phyloP scores from a whole-genome alignment of 2,797 vertebrate species.

The Lepilemur septentrionalis region DNA sequence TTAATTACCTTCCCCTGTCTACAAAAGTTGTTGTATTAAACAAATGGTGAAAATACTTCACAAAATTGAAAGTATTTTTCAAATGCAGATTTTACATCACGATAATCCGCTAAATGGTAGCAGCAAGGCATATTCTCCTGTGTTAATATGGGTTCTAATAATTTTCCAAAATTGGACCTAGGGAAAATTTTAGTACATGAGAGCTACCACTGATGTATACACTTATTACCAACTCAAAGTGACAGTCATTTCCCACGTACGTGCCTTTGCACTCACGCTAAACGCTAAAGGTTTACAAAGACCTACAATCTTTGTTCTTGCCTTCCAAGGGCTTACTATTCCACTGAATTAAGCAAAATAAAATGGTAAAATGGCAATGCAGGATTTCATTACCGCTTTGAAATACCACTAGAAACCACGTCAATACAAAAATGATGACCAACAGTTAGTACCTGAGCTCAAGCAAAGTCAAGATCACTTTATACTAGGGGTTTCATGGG shows the following conservation, averaged over 20 bases:
- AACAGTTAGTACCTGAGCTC: not conserved
- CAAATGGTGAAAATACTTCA: not conserved
- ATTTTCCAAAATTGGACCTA: not conserved
- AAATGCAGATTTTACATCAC: not conserved
- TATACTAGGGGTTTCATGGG: not conserved
- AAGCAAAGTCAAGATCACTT: not conserved
- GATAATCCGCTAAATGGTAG: not conserved
- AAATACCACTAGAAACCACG: not conserved
- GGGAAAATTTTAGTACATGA: not conserved
- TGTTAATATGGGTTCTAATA: not conserved
- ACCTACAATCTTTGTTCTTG: not conserved
- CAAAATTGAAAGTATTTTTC: constrained; percentile 5
- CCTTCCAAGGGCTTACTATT: not conserved
- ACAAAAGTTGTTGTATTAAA: not conserved
- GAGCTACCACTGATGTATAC: not conserved
- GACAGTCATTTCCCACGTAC: not conserved
- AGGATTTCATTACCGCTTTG: not conserved
- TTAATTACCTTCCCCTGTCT: constrained; percentile 28
- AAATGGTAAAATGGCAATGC: not conserved
- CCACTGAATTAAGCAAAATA: not conserved
- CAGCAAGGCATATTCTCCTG: not conserved
- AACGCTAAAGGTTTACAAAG: not conserved
- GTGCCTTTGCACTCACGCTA: not conserved
- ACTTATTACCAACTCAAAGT: not conserved
- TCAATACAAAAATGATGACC: not conserved